Evolutionary conservation across 1,140 invertebrate genomes (phyloP).

Genomic region (Drosophila ambigua): DNA sequence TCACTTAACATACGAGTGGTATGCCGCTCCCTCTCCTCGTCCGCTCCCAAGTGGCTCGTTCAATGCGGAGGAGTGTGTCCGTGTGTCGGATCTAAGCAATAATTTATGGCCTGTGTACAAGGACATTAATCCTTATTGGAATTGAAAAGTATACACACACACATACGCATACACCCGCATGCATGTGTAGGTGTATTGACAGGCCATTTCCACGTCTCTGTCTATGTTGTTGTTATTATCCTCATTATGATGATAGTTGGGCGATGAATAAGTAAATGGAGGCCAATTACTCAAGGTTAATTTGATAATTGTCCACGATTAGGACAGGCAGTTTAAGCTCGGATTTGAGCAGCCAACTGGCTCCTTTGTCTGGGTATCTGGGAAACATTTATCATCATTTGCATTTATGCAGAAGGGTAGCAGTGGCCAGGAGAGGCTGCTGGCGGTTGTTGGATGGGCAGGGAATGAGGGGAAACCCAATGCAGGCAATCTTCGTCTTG

Average conservation of each 20-base stretch:
- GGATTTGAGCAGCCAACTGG: no score
- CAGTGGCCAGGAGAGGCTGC: constrained; percentile 20
- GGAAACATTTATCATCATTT: constrained; percentile 52
- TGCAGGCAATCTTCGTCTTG: constrained; percentile 15
- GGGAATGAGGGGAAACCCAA: not conserved
- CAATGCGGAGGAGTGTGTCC: constrained; percentile 8
- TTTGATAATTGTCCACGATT: no score
- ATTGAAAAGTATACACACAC: constrained; percentile 62
- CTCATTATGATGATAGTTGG: no score
- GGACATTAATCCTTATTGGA: constrained; percentile 80
- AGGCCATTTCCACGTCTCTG: constrained; percentile 37
- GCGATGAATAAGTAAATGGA: no score
- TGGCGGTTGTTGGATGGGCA: no score
- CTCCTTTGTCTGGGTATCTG: no score
- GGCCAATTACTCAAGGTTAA: not conserved
- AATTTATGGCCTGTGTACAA: constrained; percentile 75
- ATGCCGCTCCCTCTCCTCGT: not conserved
- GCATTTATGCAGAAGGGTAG: constrained; percentile 66
- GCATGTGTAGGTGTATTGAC: constrained; percentile 43
- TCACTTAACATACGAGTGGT: constrained; percentile 30
- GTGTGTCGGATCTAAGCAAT: constrained; percentile 51
- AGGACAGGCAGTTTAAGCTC: no score
- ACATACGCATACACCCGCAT: constrained; percentile 4
- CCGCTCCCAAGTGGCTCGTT: constrained; percentile 29
- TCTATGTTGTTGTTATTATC: not conserved